Percentiles rank a stretch among this genome's conserved stretches.
Evolutionary conservation across 1,140 invertebrate species (phyloP).

Genomic region (Drosophila lini): DNA sequence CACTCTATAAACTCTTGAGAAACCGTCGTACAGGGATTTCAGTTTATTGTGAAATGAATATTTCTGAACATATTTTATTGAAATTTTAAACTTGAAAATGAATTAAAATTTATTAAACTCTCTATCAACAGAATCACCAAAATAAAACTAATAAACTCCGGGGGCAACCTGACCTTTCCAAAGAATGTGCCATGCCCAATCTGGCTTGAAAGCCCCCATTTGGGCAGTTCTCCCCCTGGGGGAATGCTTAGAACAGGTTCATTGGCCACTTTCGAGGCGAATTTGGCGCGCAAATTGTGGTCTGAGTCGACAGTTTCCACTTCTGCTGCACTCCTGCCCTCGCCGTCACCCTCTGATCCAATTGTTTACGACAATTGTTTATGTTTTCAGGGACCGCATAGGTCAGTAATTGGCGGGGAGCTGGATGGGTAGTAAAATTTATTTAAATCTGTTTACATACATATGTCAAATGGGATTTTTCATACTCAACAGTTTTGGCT

Average conservation of each 20-base stretch:
- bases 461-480: constrained; percentile 12
- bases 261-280: constrained; percentile 65
- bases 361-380: constrained; percentile 49
- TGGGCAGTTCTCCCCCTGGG: not conserved
- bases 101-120: not conserved
- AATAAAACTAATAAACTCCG: not conserved
- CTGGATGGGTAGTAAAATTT: constrained; percentile 26
- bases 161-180: constrained; percentile 4
- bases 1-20: not conserved
- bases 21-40: not conserved
- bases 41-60: constrained; percentile 4
- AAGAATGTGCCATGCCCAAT: not conserved
- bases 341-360: constrained; percentile 14
- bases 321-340: constrained; percentile 14
- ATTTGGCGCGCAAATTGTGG: constrained; percentile 70
- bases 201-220: constrained; percentile 17
- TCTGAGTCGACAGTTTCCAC: constrained; percentile 22
- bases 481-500: constrained; percentile 17
- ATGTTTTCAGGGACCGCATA: constrained; percentile 61
- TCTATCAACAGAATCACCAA: not conserved
- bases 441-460: constrained; percentile 22
- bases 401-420: constrained; percentile 67
- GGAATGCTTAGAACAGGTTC: constrained; percentile 36
- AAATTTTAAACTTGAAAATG: not conserved
- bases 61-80: not conserved